Evolutionary conservation across 2,888 invertebrate genomes (phyloP).

Genomic region (Eueremaeus valkanovi): DNA sequence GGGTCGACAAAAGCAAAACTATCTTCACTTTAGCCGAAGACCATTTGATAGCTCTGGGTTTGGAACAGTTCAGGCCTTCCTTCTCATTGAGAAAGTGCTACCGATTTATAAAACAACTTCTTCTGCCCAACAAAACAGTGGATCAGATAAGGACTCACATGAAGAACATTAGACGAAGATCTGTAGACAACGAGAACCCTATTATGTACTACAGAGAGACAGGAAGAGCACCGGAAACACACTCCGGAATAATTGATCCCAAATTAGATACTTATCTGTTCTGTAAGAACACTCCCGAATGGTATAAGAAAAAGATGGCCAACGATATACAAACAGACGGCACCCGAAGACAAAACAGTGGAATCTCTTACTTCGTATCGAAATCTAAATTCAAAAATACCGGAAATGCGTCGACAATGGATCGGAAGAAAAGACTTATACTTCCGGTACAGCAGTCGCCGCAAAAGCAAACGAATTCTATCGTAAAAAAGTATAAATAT

Average conservation of each 20-base stretch:
- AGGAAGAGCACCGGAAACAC: neutral
- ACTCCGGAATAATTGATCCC: neutral
- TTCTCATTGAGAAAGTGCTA: conserved; percentile 10
- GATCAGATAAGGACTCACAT: conserved; percentile 34
- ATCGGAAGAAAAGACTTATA: neutral
- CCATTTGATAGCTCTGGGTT: conserved; percentile 37
- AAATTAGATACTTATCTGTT: neutral
- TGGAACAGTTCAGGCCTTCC: conserved; percentile 26
- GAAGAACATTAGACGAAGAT: conserved; percentile 33
- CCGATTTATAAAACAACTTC: conserved; percentile 28
- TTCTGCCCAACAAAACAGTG: conserved; percentile 31
- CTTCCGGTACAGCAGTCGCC: conserved; percentile 8
- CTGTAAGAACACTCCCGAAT: neutral
- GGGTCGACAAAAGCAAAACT: neutral
- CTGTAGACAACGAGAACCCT: neutral
- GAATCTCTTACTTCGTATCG: neutral
- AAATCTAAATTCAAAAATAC: neutral
- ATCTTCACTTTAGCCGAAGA: conserved; percentile 41
- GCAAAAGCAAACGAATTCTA: conserved; percentile 20
- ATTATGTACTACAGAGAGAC: neutral
- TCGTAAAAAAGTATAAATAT: conserved; percentile 28
- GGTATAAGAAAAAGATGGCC: neutral
- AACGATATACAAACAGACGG: neutral
- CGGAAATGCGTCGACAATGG: neutral
- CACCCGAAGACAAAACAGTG: neutral